Evolutionary conservation across 2,888 invertebrate species (phyloP).

Genomic region (Brenthis ino): DNA sequence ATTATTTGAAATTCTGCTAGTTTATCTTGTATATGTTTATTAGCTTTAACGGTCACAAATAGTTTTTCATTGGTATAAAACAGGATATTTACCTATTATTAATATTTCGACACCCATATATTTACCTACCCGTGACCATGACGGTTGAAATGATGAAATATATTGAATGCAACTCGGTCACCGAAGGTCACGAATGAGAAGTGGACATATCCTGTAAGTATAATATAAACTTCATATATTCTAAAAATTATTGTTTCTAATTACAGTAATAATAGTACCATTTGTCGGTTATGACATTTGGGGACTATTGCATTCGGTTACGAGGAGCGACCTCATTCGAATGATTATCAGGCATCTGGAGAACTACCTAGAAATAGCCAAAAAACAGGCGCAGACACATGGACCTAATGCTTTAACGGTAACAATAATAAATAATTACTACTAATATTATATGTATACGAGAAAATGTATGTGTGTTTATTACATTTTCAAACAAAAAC

Average conservation of each 20-base stretch:
- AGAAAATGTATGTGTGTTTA: too few species aligned
- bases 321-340: conserved; percentile 87
- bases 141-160: too few species aligned
- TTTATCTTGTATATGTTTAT: too few species aligned
- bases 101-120: too few species aligned
- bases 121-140: too few species aligned
- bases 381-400: conserved; percentile 82
- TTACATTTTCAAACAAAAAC: too few species aligned
- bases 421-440: conserved; percentile 4
- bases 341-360: conserved; percentile 87
- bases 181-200: too few species aligned
- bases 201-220: too few species aligned
- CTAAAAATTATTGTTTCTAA: not conserved
- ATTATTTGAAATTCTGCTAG: too few species aligned
- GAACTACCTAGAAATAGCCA: conserved; percentile 82
- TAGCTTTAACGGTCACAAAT: not conserved
- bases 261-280: conserved; percentile 88
- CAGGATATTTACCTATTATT: not conserved
- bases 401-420: conserved; percentile 84
- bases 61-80: not conserved
- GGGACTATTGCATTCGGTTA: conserved; percentile 89
- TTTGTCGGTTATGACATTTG: conserved; percentile 91
- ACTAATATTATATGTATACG: too few species aligned
- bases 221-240: too few species aligned
- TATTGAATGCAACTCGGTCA: too few species aligned